Base-by-base conservation (phyloP, 2,797 vertebrate genomes). In the Buphagus erythrorhynchus region DNA sequence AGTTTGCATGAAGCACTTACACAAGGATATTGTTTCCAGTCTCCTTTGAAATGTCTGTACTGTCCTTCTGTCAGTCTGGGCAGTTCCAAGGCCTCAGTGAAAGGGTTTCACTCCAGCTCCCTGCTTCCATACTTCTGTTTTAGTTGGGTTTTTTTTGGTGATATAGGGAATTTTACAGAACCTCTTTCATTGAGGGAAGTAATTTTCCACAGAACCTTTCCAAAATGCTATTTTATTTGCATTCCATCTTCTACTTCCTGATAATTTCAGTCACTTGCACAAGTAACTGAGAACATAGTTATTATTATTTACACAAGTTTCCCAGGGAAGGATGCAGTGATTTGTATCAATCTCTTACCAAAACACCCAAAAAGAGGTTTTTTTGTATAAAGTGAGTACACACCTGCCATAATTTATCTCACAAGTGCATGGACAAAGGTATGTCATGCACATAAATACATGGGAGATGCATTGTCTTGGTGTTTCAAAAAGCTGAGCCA, bases 171-270 rank as follows among this genome's bases (percentile, higher is more conserved):
- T 82, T 78, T 59, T 54, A 78, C 49, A 78, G 20, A 79, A 51
- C 5, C 57, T 46, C 42, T 55, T 65, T 42, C 13, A 68, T 4
- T 0, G 0, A 65, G 28, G 17, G 20, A 36, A 72, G 25, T 28
- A 0, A 14, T 33, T 77, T 80, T 52, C 12, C 38, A 26, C 61
- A 71, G 28, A 74, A 49, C 14, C 35, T 54, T 59, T 65, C 28
- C 36, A 62, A 86, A 83, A 54, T 9, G 22, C 6, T 86, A 1
- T 52, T 86, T 87, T 61, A 57, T 33, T 61, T 7, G 5, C 42
- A 75, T 59, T 58, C 11, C 45, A 38, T 49, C 19, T 73, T 59
- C 12, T 55, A 36, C 2, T 13, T 61, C 49, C 26, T 51, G 29
- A 6, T 40, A n/a, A n/a, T 65, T 69, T 62, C 36, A 61, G 25